Base-by-base conservation (phyloP, 2,888 invertebrate species). In the Apantesis nais region DNA sequence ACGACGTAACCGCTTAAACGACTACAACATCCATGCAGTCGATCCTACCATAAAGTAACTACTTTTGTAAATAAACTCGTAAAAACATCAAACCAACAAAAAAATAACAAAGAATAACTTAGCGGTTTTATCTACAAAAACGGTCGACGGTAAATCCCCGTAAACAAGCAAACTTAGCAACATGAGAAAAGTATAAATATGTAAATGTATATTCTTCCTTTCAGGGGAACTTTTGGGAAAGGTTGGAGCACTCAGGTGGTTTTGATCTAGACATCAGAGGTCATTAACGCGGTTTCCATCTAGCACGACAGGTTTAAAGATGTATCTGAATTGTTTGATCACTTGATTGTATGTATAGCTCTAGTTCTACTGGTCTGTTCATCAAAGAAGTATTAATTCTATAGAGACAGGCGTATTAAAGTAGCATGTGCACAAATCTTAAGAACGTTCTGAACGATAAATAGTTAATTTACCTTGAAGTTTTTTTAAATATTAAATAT, bases 161-260 rank as follows among this genome's bases (percentile, higher is more conserved):
- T 39, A 68, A 72, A 81, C 62, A 66, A 76, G 72, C 22, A 72
- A 81, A 78, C 44, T 81, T 78, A 58, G 14, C 44, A 34, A 62
- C 22, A 22, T 39, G 48, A 44, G 9, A 8, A 25, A 31, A 11
- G 66, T 55, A 37, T 52, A 62, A 61, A 61, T 48, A 60, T 62
- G 22, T 41, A 22, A 37, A 52, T 52, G n/a, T n/a, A 25, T 67
- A 19, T 25, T 62, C 34, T n/a, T 67, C 37, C 62, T 52, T 44
- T 61, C 48, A 34, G 14, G 8, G 3, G 29, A 67, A 31, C n/a
- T 61, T 67, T 31, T 16, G 14, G 19, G 22, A 31, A n/a, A 60
- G 11, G 58, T 62, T 7, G 34, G 19, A 34, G n/a, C n/a, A 25
- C 14, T 39, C 2, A 39, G 41, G 12, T 65, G 34, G 52, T 37